These are phyloP conservation scores for Alligator mississippiensis DNA, from an alignment of 2,113 vertebrate genomes.

Conservation along the genomic window DNA sequence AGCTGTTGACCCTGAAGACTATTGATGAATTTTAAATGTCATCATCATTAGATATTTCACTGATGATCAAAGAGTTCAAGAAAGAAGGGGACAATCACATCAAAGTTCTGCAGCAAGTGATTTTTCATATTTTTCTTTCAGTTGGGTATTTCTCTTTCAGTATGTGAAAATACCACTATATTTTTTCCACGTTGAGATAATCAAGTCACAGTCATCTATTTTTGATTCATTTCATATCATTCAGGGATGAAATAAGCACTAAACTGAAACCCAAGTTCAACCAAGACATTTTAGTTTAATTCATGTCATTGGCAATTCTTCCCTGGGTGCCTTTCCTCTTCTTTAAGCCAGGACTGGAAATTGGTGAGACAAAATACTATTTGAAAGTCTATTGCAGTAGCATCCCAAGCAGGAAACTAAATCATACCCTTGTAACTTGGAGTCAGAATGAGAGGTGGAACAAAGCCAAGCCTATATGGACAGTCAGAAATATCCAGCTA, in stretches of 20 bases:
- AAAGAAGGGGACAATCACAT: background rate
- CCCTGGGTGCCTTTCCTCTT: background rate
- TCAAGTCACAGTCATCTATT: background rate
- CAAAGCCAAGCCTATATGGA: slow-evolving; percentile 19
- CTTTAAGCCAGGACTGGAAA: background rate
- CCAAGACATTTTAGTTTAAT: background rate
- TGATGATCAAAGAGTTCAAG: background rate
- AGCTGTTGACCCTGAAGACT: background rate
- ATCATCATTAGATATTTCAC: background rate
- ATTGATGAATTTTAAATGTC: background rate
- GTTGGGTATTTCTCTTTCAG: background rate
- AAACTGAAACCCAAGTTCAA: background rate
- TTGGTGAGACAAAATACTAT: background rate
- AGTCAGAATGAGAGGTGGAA: slow-evolving; percentile 46
- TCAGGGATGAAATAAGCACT: background rate
- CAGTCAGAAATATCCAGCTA: slow-evolving; percentile 46
- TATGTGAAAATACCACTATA: background rate
- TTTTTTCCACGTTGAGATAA: background rate
- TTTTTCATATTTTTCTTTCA: background rate
- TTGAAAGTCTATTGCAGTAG: slow-evolving; percentile 7
- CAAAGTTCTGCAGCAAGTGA: background rate
- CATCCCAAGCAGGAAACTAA: slow-evolving; percentile 3
- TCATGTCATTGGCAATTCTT: background rate
- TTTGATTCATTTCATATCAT: background rate
- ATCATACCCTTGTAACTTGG: slow-evolving; percentile 60